Evolutionary conservation across 2,113 vertebrate species (phyloP), one percentile per base, ranked within the genome.

Genomic region (Numida meleagris): DNA sequence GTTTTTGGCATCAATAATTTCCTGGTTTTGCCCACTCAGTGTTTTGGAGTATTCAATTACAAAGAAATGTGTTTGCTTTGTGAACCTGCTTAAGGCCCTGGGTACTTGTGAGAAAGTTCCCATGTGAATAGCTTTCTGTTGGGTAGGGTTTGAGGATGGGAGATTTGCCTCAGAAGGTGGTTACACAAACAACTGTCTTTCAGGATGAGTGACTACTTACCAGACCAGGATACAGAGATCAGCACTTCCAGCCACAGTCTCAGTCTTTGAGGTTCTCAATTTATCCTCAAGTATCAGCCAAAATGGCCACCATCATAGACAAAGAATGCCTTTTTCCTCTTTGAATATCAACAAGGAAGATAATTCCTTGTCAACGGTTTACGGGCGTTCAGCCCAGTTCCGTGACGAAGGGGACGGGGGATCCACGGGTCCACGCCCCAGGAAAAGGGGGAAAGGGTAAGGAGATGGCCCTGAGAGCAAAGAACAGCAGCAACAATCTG

Each of bases 1-100:
- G 42, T 15, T 91, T 75, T 36, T 77, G 82, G 71, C 42, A 94
- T 53, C 10, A 43, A 61, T 66, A 72, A 77, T 19, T 95, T 55
- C 2, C 6, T 70, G 73, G 33, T 21, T 91, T 86, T 93, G 72
- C 75, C 76, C 38, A 71, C 24, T 42, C 72, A 45, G n/a, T 74
- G 63, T 80, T 90, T 27, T 27, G 17, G 20, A 88, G 62, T 55
- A 55, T 4, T 2, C 45, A 53, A 82, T 55, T 29, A 71, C 21
- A 66, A 89, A 80, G 42, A 58, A 80, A 88, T 9, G 12, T 71
- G 63, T 80, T 62, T 61, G 42, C 58, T 80, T 33, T 76, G 16
- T 4, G 45, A 67, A 55, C 46, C 50, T 86, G 82, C 34, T 80
- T 77, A 53, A 38, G 63, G 59, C 29, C 10, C n/a, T 53, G 55